Evolutionary conservation across 2,888 invertebrate species (phyloP).

Genomic region (Tetragonula carbonaria): DNA sequence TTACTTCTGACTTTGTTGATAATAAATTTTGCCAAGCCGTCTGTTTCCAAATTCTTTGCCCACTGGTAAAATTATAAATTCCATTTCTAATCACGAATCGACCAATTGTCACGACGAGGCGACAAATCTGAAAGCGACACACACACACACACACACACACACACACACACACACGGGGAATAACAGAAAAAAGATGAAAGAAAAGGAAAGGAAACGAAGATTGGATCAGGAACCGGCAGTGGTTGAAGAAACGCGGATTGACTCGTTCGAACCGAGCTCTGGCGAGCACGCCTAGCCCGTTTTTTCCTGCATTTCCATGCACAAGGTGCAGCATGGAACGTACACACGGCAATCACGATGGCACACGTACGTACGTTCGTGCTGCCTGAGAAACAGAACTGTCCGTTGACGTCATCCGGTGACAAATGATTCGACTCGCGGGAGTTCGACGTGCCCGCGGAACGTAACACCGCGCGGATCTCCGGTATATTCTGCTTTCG

Average conservation of each 20-base stretch:
- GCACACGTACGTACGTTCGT: conserved; percentile 46
- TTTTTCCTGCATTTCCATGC: conserved; percentile 54
- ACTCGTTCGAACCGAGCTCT: conserved; percentile 54
- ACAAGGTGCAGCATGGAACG: conserved; percentile 67
- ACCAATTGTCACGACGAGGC: no score
- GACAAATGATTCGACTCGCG: conserved; percentile 66
- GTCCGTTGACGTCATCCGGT: conserved; percentile 67
- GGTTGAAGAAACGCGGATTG: conserved; percentile 55
- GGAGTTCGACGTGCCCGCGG: conserved; percentile 63
- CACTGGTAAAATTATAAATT: no score
- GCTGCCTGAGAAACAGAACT: conserved; percentile 60
- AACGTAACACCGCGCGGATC: conserved; percentile 21
- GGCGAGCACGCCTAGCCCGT: conserved; percentile 17
- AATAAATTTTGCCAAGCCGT: no score
- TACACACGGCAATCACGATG: conserved; percentile 53
- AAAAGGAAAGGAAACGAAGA: conserved; percentile 32
- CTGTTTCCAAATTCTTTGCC: no score
- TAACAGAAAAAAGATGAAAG: neutral
- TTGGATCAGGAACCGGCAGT: conserved; percentile 48
- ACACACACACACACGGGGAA: neutral
- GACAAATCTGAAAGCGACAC: neutral
- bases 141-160: neutral
- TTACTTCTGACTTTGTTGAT: no score
- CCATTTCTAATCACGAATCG: no score
- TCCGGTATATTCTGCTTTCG: neutral